Evolutionary conservation across 2,113 vertebrate genomes (phyloP), one percentile per base, ranked within the genome.

Genomic region (Phaethon lepturus): DNA sequence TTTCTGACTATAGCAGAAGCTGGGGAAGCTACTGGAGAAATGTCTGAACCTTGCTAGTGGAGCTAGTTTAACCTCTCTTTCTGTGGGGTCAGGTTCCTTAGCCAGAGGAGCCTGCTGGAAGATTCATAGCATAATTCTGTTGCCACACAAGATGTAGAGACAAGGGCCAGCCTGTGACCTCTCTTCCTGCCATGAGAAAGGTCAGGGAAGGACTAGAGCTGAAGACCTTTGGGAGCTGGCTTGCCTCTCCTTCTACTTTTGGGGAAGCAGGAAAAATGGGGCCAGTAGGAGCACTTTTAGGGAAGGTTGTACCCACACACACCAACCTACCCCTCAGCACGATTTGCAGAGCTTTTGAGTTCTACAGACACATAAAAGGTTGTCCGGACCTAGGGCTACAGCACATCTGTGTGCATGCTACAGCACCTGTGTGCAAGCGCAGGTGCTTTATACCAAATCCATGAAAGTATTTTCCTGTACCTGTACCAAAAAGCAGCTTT

Each of bases 381-480:
- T 75, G 53, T 88, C 62, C 74, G 47, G 72, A 69, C 6, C 38
- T 55, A 29, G 15, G 24, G 13, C 42, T 74, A 69, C 24, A 72
- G 31, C 50, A 79, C 38, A 35, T 78, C 42, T 91, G 38, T 38
- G 38, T 38, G 38, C 38, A 38, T 38, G 38, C 38, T 38, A 38
- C 38, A 38, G 38, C 38, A 38, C 38, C 38, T 38, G 38, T 38
- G 38, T 38, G 38, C 38, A 20, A 91, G 26, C 31, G n/a, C 68
- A 83, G 47, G 68, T 81, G 44, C 52, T 60, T 83, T 68, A 55
- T 56, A 75, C 9, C 20, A 78, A 94, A 79, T 50, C n/a, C 47
- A n/a, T 74, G 59, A 85, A 94, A 90, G 83, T 72, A 69, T 84
- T 85, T 97, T 91, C 50, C 60, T 92, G 73, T 80, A 66, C 24